Evolutionary conservation across 2,888 invertebrate genomes (phyloP).

Genomic region (Galerucella calmariensis): DNA sequence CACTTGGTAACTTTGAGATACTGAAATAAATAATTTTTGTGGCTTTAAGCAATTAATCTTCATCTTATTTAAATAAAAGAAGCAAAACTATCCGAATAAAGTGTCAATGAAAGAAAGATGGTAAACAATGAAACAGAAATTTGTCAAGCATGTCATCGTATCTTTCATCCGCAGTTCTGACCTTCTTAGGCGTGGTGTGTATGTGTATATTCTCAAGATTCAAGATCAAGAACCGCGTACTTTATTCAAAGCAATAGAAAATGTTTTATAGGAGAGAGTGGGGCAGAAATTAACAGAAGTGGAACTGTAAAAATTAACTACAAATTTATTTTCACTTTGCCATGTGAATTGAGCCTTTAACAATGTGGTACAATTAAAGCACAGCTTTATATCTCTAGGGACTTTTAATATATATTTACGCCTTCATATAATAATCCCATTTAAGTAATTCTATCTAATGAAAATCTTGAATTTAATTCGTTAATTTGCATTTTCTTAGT

Average conservation of each 20-base stretch:
- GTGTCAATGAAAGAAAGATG: neutral
- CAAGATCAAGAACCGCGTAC: conserved; percentile 42
- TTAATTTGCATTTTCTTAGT: neutral
- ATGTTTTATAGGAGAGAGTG: conserved; percentile 9
- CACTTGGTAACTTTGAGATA: no score
- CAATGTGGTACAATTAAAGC: no score
- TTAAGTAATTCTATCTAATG: neutral
- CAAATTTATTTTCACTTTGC: no score
- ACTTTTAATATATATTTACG: neutral
- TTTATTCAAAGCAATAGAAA: conserved; percentile 32
- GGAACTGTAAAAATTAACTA: no score
- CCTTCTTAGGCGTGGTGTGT: conserved; percentile 41
- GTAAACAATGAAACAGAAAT: conserved; percentile 29
- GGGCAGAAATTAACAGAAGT: neutral
- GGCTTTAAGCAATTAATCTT: no score
- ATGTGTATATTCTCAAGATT: conserved; percentile 13
- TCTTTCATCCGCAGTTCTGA: conserved; percentile 23
- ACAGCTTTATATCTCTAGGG: neutral
- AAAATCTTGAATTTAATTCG: neutral
- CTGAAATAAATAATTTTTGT: no score
- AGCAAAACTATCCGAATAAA: neutral
- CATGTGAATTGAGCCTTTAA: no score
- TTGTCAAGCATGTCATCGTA: conserved; percentile 17
- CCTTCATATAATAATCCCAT: neutral
- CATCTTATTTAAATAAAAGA: neutral